Percentiles rank a stretch among this genome's conserved stretches.
phyloP scores from a whole-genome alignment of 2,888 invertebrate genomes.

The Drosophila merina region DNA sequence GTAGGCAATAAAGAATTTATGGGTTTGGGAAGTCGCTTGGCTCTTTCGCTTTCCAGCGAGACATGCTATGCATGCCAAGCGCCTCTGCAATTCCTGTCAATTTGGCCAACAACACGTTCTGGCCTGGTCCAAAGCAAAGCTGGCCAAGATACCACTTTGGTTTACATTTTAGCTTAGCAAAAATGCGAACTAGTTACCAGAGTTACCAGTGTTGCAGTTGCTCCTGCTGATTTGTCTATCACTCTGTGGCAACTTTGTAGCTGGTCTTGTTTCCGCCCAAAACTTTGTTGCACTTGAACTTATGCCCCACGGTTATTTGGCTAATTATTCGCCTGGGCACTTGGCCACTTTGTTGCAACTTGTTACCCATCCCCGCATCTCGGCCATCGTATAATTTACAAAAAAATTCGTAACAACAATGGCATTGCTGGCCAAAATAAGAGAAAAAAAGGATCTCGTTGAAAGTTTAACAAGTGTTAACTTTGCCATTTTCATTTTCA shows the following conservation, averaged over 20 bases:
- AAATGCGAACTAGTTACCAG: constrained; percentile 51
- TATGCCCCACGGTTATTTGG: constrained; percentile 77
- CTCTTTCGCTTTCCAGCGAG: neutral
- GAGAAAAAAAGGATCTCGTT: constrained; percentile 53
- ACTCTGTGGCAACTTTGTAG: constrained; percentile 63
- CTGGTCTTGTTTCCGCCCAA: constrained; percentile 25
- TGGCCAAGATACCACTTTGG: constrained; percentile 36
- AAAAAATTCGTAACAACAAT: constrained; percentile 42
- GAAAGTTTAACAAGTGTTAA: constrained; percentile 78
- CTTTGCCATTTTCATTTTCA: constrained; percentile 75
- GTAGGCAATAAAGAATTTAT: constrained; percentile 72
- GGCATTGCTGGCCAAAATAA: neutral
- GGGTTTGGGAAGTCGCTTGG: constrained; percentile 67
- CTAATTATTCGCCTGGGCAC: constrained; percentile 79
- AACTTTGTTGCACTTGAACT: constrained; percentile 78
- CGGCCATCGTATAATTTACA: constrained; percentile 44
- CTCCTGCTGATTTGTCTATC: constrained; percentile 60
- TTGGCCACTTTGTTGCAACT: constrained; percentile 73
- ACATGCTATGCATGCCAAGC: constrained; percentile 73
- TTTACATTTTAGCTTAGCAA: constrained; percentile 52
- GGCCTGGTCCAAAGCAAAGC: constrained; percentile 10
- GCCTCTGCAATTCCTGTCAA: constrained; percentile 76
- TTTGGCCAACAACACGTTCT: constrained; percentile 45
- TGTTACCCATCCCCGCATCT: constrained; percentile 20
- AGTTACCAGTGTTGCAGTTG: constrained; percentile 16